A percentile compares a stretch with the other conserved stretches of the same genome.
Evolutionary conservation across 2,797 vertebrate genomes (phyloP).

Genomic region (Tinamus major): DNA sequence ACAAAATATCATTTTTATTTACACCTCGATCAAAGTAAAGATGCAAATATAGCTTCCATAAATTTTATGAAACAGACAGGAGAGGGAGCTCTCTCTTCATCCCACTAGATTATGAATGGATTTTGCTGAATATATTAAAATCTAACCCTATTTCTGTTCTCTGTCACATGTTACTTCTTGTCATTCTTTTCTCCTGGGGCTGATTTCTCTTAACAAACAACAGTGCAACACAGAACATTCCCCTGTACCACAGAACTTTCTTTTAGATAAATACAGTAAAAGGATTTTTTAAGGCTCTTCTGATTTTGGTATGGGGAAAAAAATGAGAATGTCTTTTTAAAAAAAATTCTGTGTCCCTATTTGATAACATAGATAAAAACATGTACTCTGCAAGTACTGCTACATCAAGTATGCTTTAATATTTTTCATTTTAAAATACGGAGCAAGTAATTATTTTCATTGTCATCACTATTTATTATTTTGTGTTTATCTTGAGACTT

Average conservation of each 20-base stretch:
- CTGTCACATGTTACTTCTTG: background rate
- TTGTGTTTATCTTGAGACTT: background rate
- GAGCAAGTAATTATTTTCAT: background rate
- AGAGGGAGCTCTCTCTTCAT: conserved; percentile 82
- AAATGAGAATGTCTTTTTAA: background rate
- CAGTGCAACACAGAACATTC: background rate
- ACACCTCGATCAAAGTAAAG: conserved; percentile 17
- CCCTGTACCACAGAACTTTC: background rate
- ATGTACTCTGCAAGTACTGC: background rate
- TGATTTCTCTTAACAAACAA: background rate
- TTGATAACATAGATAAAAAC: background rate
- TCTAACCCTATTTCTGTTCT: background rate
- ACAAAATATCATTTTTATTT: conserved; percentile 21
- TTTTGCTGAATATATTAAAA: conserved; percentile 30
- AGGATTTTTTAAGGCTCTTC: background rate
- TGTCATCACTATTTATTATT: background rate
- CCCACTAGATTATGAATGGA: background rate
- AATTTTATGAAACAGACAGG: conserved; percentile 75
- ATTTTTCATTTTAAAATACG: background rate
- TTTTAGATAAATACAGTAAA: background rate
- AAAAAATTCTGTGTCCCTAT: background rate
- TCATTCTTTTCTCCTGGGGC: conserved; percentile 4
- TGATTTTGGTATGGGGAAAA: background rate
- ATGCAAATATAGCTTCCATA: background rate
- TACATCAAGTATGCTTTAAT: background rate